phyloP scores from a whole-genome alignment of 2,113 vertebrate species.

The Lagopus muta region DNA sequence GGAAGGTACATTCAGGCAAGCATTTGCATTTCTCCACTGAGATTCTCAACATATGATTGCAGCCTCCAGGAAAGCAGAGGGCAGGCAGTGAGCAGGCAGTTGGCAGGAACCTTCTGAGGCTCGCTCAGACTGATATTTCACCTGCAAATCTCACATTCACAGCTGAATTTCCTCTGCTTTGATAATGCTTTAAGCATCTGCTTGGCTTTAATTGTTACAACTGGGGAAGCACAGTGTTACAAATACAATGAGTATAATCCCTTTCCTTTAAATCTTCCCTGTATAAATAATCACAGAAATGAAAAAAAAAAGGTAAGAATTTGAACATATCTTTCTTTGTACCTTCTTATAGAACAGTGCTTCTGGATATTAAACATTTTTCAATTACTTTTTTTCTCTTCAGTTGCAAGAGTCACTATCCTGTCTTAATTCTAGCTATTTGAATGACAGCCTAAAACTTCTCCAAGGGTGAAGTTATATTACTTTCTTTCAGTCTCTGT shows the following conservation, averaged over 20 bases:
- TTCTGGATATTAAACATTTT: not conserved
- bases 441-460: not conserved
- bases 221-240: not conserved
- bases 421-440: not conserved
- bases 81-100: accelerated
- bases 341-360: not conserved
- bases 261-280: not conserved
- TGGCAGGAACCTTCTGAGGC: accelerated
- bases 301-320: not conserved
- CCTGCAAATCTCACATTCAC: not conserved
- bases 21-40: not conserved
- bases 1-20: not conserved
- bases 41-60: not conserved
- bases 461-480: not conserved
- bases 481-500: not conserved
- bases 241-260: not conserved
- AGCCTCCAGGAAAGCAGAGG: not conserved
- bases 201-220: not conserved
- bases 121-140: not conserved
- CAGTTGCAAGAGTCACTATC: not conserved
- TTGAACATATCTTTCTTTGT: not conserved
- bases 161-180: not conserved
- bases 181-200: not conserved
- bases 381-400: not conserved
- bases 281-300: not conserved